Percentiles rank a stretch among this genome's conserved stretches.
These are phyloP conservation scores for Endotricha flammealis DNA, from an alignment of 2,888 invertebrate genomes.

Conservation along the genomic window DNA sequence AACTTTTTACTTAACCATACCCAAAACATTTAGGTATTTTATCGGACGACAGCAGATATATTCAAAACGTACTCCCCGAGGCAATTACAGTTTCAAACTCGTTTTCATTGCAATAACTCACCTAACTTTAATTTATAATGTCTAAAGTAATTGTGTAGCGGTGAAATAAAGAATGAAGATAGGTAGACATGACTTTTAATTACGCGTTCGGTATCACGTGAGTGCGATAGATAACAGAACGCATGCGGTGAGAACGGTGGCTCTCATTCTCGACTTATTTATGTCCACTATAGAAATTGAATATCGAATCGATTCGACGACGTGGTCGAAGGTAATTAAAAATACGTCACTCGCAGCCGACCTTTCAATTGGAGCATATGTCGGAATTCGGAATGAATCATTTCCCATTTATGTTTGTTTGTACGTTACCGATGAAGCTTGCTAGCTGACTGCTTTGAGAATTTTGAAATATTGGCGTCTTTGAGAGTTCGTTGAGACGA, in stretches of 20 bases:
- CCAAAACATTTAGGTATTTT: slow-evolving; percentile 17
- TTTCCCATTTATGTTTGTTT: slow-evolving; percentile 70
- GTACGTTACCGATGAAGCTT: slow-evolving; percentile 37
- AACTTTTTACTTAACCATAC: slow-evolving; percentile 50
- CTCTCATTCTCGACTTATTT: slow-evolving; percentile 52
- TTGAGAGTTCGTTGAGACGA: too few relatives aligned
- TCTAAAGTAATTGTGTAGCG: slow-evolving; percentile 8
- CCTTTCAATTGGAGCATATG: slow-evolving; percentile 73
- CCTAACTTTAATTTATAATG: slow-evolving; percentile 10
- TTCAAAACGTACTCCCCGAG: slow-evolving; percentile 11
- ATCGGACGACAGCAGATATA: slow-evolving; percentile 5
- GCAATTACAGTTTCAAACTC: slow-evolving; percentile 15
- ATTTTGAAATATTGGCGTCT: slow-evolving; percentile 21
- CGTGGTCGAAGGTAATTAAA: slow-evolving; percentile 74
- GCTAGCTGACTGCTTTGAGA: slow-evolving; percentile 21
- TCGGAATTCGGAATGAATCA: slow-evolving; percentile 74
- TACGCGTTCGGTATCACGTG: slow-evolving; percentile 30
- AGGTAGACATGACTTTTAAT: slow-evolving; percentile 35
- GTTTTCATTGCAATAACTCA: slow-evolving; percentile 10
- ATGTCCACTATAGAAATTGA: slow-evolving; percentile 69
- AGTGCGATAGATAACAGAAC: slow-evolving; percentile 33
- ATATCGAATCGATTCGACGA: slow-evolving; percentile 54
- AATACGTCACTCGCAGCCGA: slow-evolving; percentile 75
- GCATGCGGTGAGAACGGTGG: slow-evolving; percentile 25
- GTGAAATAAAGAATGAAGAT: slow-evolving; percentile 20